These are phyloP conservation scores for Chymomyza costata DNA, from an alignment of 1,140 invertebrate genomes.

Conservation along the genomic window DNA sequence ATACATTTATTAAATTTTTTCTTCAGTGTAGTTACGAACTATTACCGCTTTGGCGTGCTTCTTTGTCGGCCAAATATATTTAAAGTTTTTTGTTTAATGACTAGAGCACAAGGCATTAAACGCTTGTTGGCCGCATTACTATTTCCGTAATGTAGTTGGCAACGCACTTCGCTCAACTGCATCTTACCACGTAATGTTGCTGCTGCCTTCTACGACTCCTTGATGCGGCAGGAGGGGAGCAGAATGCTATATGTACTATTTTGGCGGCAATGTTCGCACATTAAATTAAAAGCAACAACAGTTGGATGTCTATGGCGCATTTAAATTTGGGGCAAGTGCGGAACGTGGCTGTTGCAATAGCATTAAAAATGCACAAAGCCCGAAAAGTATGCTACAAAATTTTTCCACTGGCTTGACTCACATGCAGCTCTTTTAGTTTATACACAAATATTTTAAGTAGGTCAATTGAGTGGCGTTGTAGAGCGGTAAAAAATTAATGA, in stretches of 20 bases:
- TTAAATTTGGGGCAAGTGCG: constrained; percentile 12
- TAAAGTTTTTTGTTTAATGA: constrained; percentile 54
- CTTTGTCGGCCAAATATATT: constrained; percentile 39
- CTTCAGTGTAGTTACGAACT: constrained; percentile 51
- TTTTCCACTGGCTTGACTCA: background rate
- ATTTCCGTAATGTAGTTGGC: constrained; percentile 59
- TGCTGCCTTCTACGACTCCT: constrained; percentile 22
- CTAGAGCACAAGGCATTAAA: constrained; percentile 65
- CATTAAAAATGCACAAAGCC: no score
- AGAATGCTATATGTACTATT: no score
- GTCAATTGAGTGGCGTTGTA: no score
- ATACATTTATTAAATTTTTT: no score
- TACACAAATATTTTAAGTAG: no score
- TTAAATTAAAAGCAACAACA: no score
- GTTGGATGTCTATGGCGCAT: no score
- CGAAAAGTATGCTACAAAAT: constrained; percentile 45
- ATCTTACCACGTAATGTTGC: constrained; percentile 14
- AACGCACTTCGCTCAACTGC: constrained; percentile 15
- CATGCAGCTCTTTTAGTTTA: constrained; percentile 3
- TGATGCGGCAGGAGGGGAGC: constrained; percentile 40
- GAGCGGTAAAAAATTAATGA: no score
- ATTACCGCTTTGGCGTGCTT: constrained; percentile 23
- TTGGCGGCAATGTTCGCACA: no score
- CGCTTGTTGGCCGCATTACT: constrained; percentile 66
- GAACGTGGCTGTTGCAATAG: no score